phyloP scores from a whole-genome alignment of 2,113 vertebrate genomes.

The Megaleporinus macrocephalus region DNA sequence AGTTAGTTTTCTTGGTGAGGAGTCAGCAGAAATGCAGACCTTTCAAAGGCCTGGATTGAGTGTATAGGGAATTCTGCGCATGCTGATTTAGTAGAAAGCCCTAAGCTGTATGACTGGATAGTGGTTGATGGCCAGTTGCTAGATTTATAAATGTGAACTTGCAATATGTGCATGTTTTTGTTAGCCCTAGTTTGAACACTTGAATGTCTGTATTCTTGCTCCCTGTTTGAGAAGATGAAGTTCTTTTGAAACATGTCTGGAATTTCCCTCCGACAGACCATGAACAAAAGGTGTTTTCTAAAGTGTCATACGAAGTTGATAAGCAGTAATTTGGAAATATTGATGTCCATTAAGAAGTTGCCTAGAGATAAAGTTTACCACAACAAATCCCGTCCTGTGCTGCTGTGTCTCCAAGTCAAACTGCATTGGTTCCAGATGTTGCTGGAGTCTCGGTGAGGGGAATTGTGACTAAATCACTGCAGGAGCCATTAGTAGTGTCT shows the following conservation, averaged over 20 bases:
- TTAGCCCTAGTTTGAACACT: too few species aligned
- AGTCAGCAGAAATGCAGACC: neutral
- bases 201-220: too few species aligned
- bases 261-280: neutral
- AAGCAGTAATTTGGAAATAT: neutral
- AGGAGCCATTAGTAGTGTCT: neutral
- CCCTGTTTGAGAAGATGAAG: too few species aligned
- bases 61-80: neutral
- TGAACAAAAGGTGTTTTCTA: neutral
- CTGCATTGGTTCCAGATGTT: constrained; percentile 2
- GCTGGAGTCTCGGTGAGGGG: neutral
- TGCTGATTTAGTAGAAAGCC: neutral
- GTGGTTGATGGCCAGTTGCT: neutral
- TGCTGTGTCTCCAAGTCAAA: neutral
- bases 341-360: neutral
- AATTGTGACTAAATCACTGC: neutral
- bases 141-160: neutral
- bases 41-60: neutral
- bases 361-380: neutral
- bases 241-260: too few species aligned
- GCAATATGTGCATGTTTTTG: too few species aligned
- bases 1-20: neutral
- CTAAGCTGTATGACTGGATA: neutral
- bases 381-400: neutral
- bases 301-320: neutral